These are phyloP conservation scores for Lytechinus pictus DNA, from an alignment of 35 echinoderm and acorn worm species.

Conservation along the genomic window DNA sequence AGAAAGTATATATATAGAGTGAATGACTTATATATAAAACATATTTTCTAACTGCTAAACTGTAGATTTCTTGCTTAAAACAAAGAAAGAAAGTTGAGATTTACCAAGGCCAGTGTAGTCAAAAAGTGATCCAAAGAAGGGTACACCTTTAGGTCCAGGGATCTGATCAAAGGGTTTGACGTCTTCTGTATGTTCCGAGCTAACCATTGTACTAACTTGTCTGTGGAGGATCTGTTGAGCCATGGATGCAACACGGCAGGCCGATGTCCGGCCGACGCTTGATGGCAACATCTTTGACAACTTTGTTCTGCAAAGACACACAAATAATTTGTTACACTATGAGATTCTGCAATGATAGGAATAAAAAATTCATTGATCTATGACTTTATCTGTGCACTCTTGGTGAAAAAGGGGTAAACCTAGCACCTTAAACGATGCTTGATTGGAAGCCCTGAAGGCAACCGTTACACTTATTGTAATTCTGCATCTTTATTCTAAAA, in stretches of 20 bases:
- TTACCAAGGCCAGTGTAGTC: constrained; percentile 91
- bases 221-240: constrained; percentile 27
- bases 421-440: no score
- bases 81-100: background rate
- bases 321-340: background rate
- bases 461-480: no score
- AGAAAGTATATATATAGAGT: background rate
- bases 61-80: background rate
- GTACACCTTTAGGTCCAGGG: constrained; percentile 90
- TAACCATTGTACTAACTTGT: constrained; percentile 14
- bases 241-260: constrained; percentile 23
- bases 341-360: no score
- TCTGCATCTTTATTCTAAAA: no score
- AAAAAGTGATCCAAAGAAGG: constrained; percentile 80
- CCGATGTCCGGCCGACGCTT: constrained; percentile 43
- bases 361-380: no score
- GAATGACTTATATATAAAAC: background rate
- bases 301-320: constrained; percentile 9
- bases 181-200: background rate
- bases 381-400: no score
- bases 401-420: no score
- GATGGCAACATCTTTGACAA: constrained; percentile 21
- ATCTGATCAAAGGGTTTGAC: constrained; percentile 84
- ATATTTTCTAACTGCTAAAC: background rate
- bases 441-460: no score